These are phyloP conservation scores for Drosophila pruinosa DNA, from an alignment of 1,140 invertebrate species.

Conservation along the genomic window DNA sequence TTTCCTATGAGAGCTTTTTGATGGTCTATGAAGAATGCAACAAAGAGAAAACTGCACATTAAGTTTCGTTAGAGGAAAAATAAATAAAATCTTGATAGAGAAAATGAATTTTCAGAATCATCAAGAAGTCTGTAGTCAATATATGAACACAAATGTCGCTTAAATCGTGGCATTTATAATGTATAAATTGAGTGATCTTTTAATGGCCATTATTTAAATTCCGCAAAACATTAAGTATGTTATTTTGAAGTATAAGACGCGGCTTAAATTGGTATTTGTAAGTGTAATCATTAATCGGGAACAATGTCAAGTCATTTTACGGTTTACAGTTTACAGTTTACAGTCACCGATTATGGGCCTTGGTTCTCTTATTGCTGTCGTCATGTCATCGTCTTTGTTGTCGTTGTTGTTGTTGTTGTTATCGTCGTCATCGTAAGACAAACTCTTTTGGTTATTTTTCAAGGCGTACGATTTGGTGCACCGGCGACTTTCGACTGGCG, in stretches of 20 bases:
- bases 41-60: too few species aligned
- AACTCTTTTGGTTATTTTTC: constrained; percentile 14
- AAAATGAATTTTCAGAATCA: too few species aligned
- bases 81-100: too few species aligned
- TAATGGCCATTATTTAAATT: not conserved
- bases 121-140: too few species aligned
- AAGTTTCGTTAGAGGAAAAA: too few species aligned
- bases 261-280: constrained; percentile 20
- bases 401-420: not conserved
- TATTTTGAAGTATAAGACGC: not conserved
- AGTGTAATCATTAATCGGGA: constrained; percentile 36
- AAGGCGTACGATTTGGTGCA: constrained; percentile 10
- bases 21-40: too few species aligned
- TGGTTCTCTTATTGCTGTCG: constrained; percentile 10
- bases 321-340: constrained; percentile 3
- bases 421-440: not conserved
- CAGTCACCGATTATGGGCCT: constrained; percentile 4
- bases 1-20: too few species aligned
- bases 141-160: too few species aligned
- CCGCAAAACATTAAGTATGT: too few species aligned
- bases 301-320: constrained; percentile 32
- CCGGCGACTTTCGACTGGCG: constrained; percentile 2
- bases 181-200: not conserved
- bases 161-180: not conserved
- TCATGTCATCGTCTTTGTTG: constrained; percentile 5